Evolutionary conservation across 2,888 invertebrate species (phyloP), one percentile per base, ranked within the genome.

Genomic region (Acrobasis consociella): DNA sequence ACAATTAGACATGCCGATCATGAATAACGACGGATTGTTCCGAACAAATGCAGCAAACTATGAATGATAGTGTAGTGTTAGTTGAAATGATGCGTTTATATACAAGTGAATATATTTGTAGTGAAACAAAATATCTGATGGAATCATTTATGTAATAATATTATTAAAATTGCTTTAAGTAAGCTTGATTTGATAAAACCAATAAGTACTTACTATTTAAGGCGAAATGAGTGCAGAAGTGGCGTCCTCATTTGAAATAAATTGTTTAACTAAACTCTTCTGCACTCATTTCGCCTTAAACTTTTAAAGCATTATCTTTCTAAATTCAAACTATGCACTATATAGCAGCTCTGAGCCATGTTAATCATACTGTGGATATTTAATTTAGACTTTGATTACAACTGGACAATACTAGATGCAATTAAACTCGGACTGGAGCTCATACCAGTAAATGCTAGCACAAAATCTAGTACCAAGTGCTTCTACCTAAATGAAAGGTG

Each of bases 21-120:
- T 73, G 72, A 67, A 70, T 65, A 72, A 68, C 67, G 69, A 70
- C 11, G 39, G 39, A 51, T 51, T 60, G 56, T 56, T 42, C 7
- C 8, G 16, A 16, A 56, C 38, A 17, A 17, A 56, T 42, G 46
- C 22, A 22, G 42, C 42, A 46, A 42, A 42, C n/a, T 16, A 42
- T 42, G 42, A 42, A 17, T 56, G 56, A 56, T 56, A 56, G 56
- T 11, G 56, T 56, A 56, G 56, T 11, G 56, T 56, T 56, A 56
- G 56, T 56, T 42, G 42, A 56, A 56, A 56, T 17, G 42, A 56
- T 56, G 56, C 56, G 42, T 17, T 56, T 39, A 39, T 46, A 56
- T 56, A 56, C 56, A 56, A 46, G 42, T 38, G 42, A 56, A 39
- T 46, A 46, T 56, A 56, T 56, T 56, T 17, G 56, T n/a, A 16